Evolutionary conservation across 64 coral and sea anemone species (phyloP).

Genomic region (Montipora foliosa): DNA sequence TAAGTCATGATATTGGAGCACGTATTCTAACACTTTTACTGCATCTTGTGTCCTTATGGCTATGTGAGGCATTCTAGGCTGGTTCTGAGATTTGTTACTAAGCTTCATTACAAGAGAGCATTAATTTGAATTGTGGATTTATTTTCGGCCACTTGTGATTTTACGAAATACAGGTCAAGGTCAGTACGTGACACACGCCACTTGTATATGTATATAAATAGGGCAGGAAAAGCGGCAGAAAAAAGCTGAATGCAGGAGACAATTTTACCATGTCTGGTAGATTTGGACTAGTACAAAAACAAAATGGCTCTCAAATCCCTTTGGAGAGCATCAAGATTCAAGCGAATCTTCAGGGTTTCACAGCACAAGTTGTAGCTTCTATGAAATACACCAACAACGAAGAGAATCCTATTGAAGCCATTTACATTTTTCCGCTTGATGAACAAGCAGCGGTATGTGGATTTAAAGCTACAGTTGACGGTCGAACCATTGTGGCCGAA

Average conservation of each 20-base stretch:
- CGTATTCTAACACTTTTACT: too few species aligned
- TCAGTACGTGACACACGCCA: too few species aligned
- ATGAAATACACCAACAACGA: conserved; percentile 76
- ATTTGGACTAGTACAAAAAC: conserved; percentile 52
- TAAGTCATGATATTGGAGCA: too few species aligned
- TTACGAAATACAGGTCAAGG: too few species aligned
- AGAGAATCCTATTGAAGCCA: conserved; percentile 77
- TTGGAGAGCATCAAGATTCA: conserved; percentile 56
- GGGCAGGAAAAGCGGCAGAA: background rate
- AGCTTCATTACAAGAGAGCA: too few species aligned
- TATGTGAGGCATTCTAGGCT: too few species aligned
- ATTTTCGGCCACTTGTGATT: too few species aligned
- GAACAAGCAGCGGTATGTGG: conserved; percentile 82
- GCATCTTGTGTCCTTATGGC: too few species aligned
- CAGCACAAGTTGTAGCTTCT: conserved; percentile 61
- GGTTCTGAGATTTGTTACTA: too few species aligned
- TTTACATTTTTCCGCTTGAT: conserved; percentile 81
- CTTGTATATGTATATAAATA: too few species aligned
- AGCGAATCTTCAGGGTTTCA: conserved; percentile 61
- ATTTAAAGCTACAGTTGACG: conserved; percentile 78
- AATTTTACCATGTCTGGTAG: background rate
- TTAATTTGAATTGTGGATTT: too few species aligned
- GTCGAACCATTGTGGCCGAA: conserved; percentile 73
- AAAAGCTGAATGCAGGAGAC: background rate
- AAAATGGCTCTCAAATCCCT: conserved; percentile 37